A percentile compares a stretch with the other conserved stretches of the same genome.
These are phyloP conservation scores for Geopemphigus sp. DNA, from an alignment of 1,140 invertebrate species.

Conservation along the genomic window DNA sequence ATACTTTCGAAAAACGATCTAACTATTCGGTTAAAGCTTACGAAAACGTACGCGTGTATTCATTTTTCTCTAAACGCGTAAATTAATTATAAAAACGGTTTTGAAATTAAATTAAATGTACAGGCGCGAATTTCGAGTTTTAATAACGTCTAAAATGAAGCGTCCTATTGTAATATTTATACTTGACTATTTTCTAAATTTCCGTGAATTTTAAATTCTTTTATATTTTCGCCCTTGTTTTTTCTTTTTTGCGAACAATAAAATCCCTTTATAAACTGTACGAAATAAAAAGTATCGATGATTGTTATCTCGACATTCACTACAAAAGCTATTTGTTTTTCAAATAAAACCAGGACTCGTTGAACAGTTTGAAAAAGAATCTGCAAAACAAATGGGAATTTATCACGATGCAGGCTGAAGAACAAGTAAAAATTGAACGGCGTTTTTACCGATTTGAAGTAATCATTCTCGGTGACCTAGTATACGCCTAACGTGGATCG, in stretches of 20 bases:
- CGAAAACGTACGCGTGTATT: no score
- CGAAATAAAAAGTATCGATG: not conserved
- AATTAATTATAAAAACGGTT: no score
- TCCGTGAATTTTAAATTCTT: no score
- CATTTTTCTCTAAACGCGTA: no score
- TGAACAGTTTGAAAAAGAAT: slow-evolving; percentile 83
- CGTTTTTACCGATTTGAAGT: slow-evolving; percentile 14
- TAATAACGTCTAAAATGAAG: no score
- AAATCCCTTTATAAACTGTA: not conserved
- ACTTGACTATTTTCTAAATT: no score
- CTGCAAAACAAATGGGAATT: slow-evolving; percentile 93
- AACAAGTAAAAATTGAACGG: slow-evolving; percentile 68
- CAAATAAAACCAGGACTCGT: slow-evolving; percentile 65
- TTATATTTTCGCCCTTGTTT: not conserved
- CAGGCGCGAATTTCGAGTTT: no score
- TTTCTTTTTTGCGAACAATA: not conserved
- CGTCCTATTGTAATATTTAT: no score
- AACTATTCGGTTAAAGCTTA: no score
- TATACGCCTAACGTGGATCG: not conserved
- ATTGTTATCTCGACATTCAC: not conserved
- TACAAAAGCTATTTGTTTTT: slow-evolving; percentile 28
- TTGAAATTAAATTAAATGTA: no score
- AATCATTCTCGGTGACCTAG: slow-evolving; percentile 18
- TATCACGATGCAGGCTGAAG: slow-evolving; percentile 89
- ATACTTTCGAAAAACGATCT: no score